Conservation (phyloP, 2,113 vertebrate species). For the Pseudopodoces humilis region DNA sequence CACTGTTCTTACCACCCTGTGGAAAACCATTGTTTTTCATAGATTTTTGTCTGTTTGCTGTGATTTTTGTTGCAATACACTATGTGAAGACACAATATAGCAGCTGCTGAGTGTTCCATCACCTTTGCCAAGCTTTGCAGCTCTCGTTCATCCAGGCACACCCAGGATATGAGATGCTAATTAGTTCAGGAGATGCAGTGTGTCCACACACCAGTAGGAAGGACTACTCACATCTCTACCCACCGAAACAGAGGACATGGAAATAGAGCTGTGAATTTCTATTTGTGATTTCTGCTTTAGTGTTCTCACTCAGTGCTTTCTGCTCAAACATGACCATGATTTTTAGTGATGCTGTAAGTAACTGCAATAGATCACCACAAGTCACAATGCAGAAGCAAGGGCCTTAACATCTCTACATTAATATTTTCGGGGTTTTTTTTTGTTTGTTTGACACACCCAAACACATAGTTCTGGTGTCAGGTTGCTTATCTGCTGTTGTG, state of each 20-base stretch:
- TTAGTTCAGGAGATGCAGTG: neutral
- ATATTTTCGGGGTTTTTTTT: neutral
- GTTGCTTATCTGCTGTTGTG: neutral
- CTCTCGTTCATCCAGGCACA: neutral
- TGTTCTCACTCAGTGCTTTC: neutral
- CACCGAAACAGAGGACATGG: neutral
- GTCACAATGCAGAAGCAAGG: neutral
- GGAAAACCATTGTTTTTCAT: neutral
- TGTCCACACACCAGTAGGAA: neutral
- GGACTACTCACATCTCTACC: slow-evolving; percentile 1
- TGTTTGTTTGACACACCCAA: neutral
- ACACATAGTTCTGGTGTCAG: neutral
- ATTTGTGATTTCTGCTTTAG: neutral
- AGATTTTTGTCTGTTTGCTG: neutral
- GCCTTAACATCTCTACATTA: neutral
- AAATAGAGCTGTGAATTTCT: slow-evolving; percentile 8
- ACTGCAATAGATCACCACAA: neutral
- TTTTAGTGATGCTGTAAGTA: neutral
- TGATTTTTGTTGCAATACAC: neutral
- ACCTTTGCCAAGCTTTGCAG: neutral
- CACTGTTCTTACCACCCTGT: neutral
- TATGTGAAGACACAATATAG: accelerated
- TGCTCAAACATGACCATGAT: neutral
- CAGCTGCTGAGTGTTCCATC: neutral
- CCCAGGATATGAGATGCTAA: neutral